phyloP scores from a whole-genome alignment of 1,140 invertebrate genomes.

The Drosophila littoralis region DNA sequence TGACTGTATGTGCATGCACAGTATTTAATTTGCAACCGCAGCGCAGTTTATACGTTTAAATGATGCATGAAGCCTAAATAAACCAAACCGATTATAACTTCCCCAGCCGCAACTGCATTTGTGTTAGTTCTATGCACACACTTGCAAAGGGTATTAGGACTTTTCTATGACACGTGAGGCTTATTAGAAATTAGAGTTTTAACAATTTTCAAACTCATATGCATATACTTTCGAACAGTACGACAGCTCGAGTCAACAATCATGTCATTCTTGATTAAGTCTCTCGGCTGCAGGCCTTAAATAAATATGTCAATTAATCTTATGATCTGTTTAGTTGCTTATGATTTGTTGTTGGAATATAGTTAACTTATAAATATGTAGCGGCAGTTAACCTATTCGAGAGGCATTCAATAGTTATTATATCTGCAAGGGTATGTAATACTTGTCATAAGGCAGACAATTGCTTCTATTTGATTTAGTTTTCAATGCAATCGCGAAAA shows the following conservation, averaged over 20 bases:
- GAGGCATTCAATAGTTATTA: neutral
- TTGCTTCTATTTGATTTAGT: neutral
- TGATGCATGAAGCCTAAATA: conserved; percentile 43
- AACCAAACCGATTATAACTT: conserved; percentile 11
- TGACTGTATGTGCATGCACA: conserved; percentile 6
- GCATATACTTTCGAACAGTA: too few relatives aligned
- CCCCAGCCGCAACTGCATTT: neutral
- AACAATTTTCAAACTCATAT: too few relatives aligned
- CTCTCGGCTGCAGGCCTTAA: too few relatives aligned
- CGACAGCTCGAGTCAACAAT: too few relatives aligned
- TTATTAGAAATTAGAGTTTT: too few relatives aligned
- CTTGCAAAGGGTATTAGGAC: neutral
- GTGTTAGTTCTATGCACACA: neutral
- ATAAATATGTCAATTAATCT: too few relatives aligned
- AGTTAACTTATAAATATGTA: too few relatives aligned
- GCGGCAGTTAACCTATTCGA: too few relatives aligned
- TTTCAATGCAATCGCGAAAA: conserved; percentile 9
- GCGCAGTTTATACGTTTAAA: conserved; percentile 43
- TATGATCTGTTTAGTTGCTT: too few relatives aligned
- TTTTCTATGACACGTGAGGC: neutral
- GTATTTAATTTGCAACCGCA: conserved; percentile 35
- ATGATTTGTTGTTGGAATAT: too few relatives aligned
- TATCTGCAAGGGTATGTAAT: neutral
- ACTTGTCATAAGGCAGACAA: neutral
- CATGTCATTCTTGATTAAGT: neutral